Evolutionary conservation across 2,888 invertebrate species (phyloP).

Genomic region (Cheilosia grossa): DNA sequence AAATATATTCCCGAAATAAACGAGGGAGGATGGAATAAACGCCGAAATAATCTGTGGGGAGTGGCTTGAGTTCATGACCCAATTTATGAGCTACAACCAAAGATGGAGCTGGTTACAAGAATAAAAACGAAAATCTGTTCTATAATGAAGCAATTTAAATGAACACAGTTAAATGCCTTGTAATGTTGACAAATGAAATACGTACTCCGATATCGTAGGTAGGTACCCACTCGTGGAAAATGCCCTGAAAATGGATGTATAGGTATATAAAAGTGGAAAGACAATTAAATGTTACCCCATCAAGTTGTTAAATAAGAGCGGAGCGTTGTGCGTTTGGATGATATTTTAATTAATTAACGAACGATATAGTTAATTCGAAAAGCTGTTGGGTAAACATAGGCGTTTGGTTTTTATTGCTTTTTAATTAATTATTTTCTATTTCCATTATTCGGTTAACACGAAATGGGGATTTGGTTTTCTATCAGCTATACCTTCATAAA

Average conservation of each 20-base stretch:
- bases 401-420: slow-evolving; percentile 64
- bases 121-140: slow-evolving; percentile 43
- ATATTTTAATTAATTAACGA: slow-evolving; percentile 66
- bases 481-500: slow-evolving; percentile 6
- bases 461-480: slow-evolving; percentile 21
- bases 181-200: slow-evolving; percentile 66
- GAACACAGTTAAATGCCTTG: slow-evolving; percentile 61
- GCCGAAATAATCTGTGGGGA: slow-evolving; percentile 28
- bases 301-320: neutral
- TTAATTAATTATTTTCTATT: slow-evolving; percentile 58
- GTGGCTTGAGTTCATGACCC: slow-evolving; percentile 53
- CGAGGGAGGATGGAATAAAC: slow-evolving; percentile 12
- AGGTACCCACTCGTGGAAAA: slow-evolving; percentile 19
- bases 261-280: slow-evolving; percentile 16
- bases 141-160: slow-evolving; percentile 58
- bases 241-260: neutral
- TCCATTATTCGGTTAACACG: slow-evolving; percentile 20
- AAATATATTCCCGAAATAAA: slow-evolving; percentile 8
- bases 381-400: slow-evolving; percentile 61
- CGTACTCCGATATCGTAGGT: too few species aligned
- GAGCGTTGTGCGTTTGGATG: slow-evolving; percentile 33
- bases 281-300: slow-evolving; percentile 33
- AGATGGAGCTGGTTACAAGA: slow-evolving; percentile 19
- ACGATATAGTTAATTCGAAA: slow-evolving; percentile 55
- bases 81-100: slow-evolving; percentile 34